Evolutionary conservation across 2,113 vertebrate species (phyloP).

Genomic region (Oriolus oriolus): DNA sequence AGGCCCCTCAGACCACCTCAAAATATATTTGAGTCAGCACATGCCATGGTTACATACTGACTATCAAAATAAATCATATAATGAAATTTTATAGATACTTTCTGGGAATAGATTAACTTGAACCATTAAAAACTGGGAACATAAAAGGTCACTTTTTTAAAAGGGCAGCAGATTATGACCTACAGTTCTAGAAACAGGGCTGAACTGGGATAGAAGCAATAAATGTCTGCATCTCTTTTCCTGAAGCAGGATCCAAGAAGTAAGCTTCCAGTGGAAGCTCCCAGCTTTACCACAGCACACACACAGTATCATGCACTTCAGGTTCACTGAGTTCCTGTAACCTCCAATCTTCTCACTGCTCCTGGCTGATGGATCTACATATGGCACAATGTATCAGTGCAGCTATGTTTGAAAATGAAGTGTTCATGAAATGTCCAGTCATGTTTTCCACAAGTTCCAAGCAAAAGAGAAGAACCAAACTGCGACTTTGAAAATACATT

Average conservation of each 20-base stretch:
- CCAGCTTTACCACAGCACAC: background rate
- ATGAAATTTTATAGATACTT: background rate
- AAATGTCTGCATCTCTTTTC: background rate
- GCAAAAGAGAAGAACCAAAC: background rate
- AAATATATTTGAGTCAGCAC: background rate
- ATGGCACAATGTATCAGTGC: accelerated
- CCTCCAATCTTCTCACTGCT: background rate
- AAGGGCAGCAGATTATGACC: background rate
- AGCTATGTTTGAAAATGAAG: background rate
- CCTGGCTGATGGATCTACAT: background rate
- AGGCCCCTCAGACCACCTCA: background rate
- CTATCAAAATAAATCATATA: background rate
- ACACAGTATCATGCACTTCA: background rate
- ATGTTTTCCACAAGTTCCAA: background rate
- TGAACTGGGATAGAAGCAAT: background rate
- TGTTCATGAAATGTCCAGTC: accelerated
- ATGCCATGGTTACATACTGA: background rate
- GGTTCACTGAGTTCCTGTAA: background rate
- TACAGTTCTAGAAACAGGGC: background rate
- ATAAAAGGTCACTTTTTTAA: background rate
- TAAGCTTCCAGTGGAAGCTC: background rate
- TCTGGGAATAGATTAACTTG: background rate
- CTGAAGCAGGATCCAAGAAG: background rate
- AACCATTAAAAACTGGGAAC: background rate
- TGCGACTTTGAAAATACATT: background rate